Conservation (phyloP, 2,113 vertebrate species). For the Taxidea taxus region DNA sequence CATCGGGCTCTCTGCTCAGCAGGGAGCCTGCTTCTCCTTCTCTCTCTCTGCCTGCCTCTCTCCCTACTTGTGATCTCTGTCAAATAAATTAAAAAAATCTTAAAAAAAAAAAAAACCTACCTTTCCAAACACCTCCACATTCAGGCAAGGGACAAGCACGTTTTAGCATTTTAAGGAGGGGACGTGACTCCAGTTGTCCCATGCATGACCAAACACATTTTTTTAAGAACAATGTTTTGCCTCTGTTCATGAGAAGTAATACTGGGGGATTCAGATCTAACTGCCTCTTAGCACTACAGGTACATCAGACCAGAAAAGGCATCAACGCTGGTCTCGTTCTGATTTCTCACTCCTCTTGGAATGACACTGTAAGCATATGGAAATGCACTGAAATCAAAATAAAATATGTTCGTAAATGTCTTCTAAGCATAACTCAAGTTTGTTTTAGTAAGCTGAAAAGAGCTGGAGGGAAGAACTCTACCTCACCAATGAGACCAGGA, state of each 20-base stretch:
- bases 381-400: background rate
- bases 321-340: background rate
- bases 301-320: background rate
- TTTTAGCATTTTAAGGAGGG: background rate
- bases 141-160: background rate
- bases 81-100: no score
- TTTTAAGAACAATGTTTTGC: background rate
- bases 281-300: background rate
- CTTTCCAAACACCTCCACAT: background rate
- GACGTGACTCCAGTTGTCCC: background rate
- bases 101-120: no score
- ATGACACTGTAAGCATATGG: background rate
- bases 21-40: no score
- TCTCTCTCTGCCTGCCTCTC: no score
- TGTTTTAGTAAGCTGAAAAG: constrained; percentile 24
- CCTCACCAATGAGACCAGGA: background rate
- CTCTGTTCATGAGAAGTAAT: background rate
- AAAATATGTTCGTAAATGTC: background rate
- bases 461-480: background rate
- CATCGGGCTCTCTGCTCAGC: no score
- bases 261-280: background rate
- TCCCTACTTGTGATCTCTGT: no score
- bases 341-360: background rate
- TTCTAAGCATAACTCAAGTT: background rate
- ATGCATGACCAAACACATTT: background rate